Conservation (phyloP, 2,888 invertebrate species). For the Dryobotodes eremita region DNA sequence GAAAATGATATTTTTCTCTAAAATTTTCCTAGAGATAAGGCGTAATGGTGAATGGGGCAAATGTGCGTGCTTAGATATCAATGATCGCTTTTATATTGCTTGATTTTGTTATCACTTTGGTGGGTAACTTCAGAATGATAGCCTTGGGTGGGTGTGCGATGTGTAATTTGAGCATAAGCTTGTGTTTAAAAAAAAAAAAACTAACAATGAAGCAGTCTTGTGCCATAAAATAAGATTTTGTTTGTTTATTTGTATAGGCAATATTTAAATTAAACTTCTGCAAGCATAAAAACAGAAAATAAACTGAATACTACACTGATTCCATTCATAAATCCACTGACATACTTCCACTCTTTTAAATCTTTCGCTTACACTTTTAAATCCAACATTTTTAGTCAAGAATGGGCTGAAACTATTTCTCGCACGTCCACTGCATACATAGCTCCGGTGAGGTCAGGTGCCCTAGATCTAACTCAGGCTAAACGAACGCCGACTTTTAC, state of each 20-base stretch:
- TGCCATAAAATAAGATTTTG: background rate
- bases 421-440: slow-evolving; percentile 10
- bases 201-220: background rate
- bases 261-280: background rate
- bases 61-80: slow-evolving; percentile 50
- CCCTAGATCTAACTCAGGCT: slow-evolving; percentile 39
- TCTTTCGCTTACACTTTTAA: slow-evolving; percentile 5
- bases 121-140: slow-evolving; percentile 22
- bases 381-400: slow-evolving; percentile 11
- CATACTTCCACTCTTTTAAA: slow-evolving; percentile 26
- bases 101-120: slow-evolving; percentile 30
- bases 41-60: slow-evolving; percentile 27
- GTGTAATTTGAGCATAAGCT: background rate
- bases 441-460: slow-evolving; percentile 46
- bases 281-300: background rate
- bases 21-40: slow-evolving; percentile 45
- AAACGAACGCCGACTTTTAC: slow-evolving; percentile 44
- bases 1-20: slow-evolving; percentile 66
- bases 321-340: slow-evolving; percentile 17
- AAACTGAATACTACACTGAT: background rate
- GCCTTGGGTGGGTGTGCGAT: background rate
- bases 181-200: background rate
- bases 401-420: slow-evolving; percentile 34
- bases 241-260: background rate
- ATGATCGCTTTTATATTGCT: slow-evolving; percentile 53